phyloP scores from a whole-genome alignment of 2,113 vertebrate genomes.

The Mastomys natalensis region DNA sequence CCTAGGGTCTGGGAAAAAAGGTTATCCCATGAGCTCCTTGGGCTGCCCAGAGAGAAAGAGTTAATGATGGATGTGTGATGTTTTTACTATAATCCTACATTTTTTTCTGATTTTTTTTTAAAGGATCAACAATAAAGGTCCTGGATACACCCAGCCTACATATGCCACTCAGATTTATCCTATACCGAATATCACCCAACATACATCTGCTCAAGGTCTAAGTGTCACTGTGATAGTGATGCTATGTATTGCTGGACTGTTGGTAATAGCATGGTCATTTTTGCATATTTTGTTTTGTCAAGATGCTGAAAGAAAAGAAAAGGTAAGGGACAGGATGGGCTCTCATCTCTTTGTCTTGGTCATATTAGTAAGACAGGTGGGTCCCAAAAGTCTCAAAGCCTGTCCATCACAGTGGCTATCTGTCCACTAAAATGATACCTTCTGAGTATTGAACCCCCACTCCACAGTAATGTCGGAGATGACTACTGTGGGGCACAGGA shows the following conservation, averaged over 20 bases:
- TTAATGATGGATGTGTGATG: not conserved
- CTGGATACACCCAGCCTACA: too few species aligned
- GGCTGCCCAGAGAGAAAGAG: not conserved
- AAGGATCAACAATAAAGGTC: not conserved
- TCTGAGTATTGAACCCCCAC: not conserved
- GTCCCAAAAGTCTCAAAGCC: not conserved
- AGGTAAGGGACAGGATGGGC: not conserved
- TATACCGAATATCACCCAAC: accelerated
- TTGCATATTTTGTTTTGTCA: too few species aligned
- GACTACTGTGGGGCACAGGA: not conserved
- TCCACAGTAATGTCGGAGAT: too few species aligned
- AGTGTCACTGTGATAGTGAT: too few species aligned
- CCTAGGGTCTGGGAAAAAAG: not conserved
- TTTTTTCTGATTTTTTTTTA: not conserved
- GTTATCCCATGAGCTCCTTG: too few species aligned
- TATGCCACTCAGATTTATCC: too few species aligned
- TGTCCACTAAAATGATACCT: not conserved
- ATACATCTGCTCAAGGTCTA: too few species aligned
- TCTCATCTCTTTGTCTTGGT: not conserved
- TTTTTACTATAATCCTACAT: not conserved
- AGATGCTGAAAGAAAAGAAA: not conserved
- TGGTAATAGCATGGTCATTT: too few species aligned
- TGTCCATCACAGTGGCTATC: not conserved
- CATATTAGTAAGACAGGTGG: not conserved
- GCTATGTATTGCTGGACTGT: accelerated